Base-by-base conservation (phyloP, 1,140 invertebrate genomes). In the Fopius arisanus region DNA sequence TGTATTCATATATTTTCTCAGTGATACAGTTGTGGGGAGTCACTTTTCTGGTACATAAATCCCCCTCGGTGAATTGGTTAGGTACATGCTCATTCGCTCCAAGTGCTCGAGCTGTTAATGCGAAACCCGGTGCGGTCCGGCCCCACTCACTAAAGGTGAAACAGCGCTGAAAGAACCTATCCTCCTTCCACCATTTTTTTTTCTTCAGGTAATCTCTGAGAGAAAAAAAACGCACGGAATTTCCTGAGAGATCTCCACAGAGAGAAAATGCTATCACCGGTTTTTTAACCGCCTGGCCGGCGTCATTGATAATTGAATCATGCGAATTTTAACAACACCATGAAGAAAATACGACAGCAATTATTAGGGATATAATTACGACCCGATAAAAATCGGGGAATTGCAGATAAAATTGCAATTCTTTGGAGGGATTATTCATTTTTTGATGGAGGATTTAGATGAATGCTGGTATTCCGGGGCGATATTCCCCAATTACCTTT, bases 61-160 rank as follows among this genome's bases (percentile, higher is more conserved):
- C 54, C 43, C 54, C 54, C 69, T 63, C 16, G 6, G 51, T 66
- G 62, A 72, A 72, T 72, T 72, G 63, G 62, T 67, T 51, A 48
- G n/a, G 70, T 72, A 67, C 40, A 72, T 66, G 16, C 28, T 48
- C 40, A 10, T 29, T 70, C 29, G n/a, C 41, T 31, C 16, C n/a
- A 14, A 48, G 33, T 40, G 65, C 70, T 65, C 37, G 40, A 28
- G 23, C 40, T 48, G 70, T 51, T 72, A 72, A 72, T 72, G 70
- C 70, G 54, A 59, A 14, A 51, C 62, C 51, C 21, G 12, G 40
- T 68, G n/a, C n/a, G 43, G 43, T 28, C 40, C 51, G 28, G 37
- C 51, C 65, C 33, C 37, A 43, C 41, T 41, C 70, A 72, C 62
- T 59, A 66, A 29, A 41, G 63, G 70, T 51, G 62, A 72, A 72